Evolutionary conservation across 2,888 invertebrate genomes (phyloP).

Genomic region (Ormyrus labotus): DNA sequence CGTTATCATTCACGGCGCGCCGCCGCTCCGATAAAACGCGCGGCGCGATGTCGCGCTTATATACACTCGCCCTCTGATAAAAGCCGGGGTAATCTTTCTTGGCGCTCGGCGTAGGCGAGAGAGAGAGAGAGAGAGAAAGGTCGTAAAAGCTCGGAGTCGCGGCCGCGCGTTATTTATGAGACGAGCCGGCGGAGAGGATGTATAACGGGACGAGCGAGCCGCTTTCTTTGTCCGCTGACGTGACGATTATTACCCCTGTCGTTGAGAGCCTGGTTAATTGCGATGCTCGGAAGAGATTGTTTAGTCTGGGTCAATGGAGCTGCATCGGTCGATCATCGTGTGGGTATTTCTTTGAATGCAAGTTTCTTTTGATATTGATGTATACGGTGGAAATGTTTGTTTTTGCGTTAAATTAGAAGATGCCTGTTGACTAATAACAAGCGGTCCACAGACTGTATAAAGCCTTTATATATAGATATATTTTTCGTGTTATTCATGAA

Average conservation of each 20-base stretch:
- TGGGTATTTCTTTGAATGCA: too few species aligned
- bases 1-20: background rate
- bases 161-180: background rate
- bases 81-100: too few species aligned
- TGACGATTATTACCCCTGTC: conserved; percentile 15
- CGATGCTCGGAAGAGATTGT: background rate
- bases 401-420: too few species aligned
- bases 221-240: background rate
- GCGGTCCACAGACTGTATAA: too few species aligned
- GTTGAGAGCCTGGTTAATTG: background rate
- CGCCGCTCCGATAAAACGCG: conserved; percentile 7
- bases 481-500: too few species aligned
- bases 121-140: background rate
- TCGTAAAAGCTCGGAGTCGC: conserved; percentile 13
- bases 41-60: conserved; percentile 1
- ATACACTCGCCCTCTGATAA: background rate
- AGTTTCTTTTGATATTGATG: too few species aligned
- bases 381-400: too few species aligned
- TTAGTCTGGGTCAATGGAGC: too few species aligned
- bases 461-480: too few species aligned
- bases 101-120: background rate
- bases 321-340: too few species aligned
- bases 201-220: conserved; percentile 8
- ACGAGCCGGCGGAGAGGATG: background rate
- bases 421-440: too few species aligned